These are phyloP conservation scores for Xestoiulus laeticollis DNA, from an alignment of 2,888 invertebrate genomes.

Conservation along the genomic window DNA sequence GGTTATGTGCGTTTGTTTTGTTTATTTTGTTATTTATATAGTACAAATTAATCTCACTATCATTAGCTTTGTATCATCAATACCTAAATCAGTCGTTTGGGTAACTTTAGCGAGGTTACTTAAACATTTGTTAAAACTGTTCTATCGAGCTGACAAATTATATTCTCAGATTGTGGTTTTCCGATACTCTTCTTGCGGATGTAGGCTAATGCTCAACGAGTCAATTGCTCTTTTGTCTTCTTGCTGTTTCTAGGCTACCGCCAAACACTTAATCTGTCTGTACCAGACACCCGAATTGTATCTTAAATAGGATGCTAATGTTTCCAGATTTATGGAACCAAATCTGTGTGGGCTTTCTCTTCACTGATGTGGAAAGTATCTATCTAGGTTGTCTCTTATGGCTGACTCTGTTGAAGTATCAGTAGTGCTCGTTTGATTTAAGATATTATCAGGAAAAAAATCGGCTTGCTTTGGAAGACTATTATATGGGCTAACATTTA, in stretches of 20 bases:
- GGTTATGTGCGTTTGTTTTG: too few relatives aligned
- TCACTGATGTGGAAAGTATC: background rate
- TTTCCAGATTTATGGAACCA: slow-evolving; percentile 21
- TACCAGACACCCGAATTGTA: background rate
- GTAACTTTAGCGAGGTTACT: background rate
- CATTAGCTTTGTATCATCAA: background rate
- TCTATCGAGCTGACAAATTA: slow-evolving; percentile 14
- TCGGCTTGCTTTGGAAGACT: background rate
- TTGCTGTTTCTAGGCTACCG: background rate
- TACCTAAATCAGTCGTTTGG: background rate
- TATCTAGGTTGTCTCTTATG: background rate
- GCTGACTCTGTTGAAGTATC: background rate
- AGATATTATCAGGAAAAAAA: background rate
- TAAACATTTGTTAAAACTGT: background rate
- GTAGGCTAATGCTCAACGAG: background rate
- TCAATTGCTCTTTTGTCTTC: slow-evolving; percentile 32
- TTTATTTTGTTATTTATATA: too few relatives aligned
- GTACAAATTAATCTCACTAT: too few relatives aligned
- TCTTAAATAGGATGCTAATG: slow-evolving; percentile 34
- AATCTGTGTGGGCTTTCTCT: background rate
- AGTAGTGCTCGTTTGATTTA: slow-evolving; percentile 1
- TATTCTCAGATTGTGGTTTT: slow-evolving; percentile 31
- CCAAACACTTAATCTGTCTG: slow-evolving; percentile 1
- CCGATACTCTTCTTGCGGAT: background rate
- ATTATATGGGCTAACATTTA: background rate